A percentile compares a stretch with the other conserved stretches of the same genome.
Conservation (phyloP, 2,113 vertebrate species). For the Cervus canadensis region DNA sequence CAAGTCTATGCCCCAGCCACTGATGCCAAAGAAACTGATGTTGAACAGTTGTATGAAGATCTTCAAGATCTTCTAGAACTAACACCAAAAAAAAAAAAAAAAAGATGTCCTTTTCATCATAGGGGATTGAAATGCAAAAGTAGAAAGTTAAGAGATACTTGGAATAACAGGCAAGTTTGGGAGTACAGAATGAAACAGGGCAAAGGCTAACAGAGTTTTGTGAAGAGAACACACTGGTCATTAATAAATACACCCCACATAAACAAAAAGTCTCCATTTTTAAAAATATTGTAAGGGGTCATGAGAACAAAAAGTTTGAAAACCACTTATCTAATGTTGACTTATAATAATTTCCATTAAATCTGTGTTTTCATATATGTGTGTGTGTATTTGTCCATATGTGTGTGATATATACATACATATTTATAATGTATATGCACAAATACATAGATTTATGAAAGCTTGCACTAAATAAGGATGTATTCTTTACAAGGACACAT, state of each 20-base stretch:
- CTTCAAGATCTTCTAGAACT: not conserved
- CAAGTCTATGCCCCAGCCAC: not conserved
- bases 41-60: not conserved
- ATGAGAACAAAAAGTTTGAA: not conserved
- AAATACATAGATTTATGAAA: not conserved
- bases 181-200: not conserved
- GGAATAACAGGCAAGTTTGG: not conserved
- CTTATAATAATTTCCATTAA: not conserved
- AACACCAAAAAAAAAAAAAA: not conserved
- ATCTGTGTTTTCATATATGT: not conserved
- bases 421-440: not conserved
- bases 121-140: not conserved
- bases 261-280: not conserved
- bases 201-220: not conserved
- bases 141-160: not conserved
- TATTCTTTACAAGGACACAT: not conserved
- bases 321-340: not conserved
- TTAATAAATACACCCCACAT: not conserved
- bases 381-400: not conserved
- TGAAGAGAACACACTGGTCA: not conserved
- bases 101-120: not conserved
- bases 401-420: not conserved
- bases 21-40: not conserved
- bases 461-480: not conserved
- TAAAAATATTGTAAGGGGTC: not conserved